Percentiles rank a stretch among this genome's conserved stretches.
These are phyloP conservation scores for Leptura quadrifasciata DNA, from an alignment of 2,888 invertebrate species.

Conservation along the genomic window DNA sequence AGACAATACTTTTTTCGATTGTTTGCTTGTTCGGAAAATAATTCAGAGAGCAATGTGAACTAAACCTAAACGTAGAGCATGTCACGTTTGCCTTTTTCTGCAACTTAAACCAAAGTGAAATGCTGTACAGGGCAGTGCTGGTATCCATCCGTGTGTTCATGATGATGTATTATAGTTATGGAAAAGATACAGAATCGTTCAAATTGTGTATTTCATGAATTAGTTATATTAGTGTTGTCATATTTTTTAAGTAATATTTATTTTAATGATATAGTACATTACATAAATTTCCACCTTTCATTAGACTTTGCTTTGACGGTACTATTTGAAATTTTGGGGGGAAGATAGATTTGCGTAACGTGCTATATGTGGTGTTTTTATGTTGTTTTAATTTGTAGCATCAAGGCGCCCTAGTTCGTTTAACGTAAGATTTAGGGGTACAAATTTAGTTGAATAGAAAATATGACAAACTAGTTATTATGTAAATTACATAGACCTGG, in stretches of 20 bases:
- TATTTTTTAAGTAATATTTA: constrained; percentile 24
- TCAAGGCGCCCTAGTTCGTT: no score
- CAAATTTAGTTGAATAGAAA: constrained; percentile 37
- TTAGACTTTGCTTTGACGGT: not conserved
- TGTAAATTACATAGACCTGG: no score
- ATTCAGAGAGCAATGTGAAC: not conserved
- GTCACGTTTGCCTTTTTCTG: not conserved
- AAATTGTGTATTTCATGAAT: constrained; percentile 30
- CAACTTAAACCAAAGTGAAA: not conserved
- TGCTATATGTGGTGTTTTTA: not conserved
- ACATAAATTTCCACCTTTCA: not conserved
- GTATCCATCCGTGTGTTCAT: constrained; percentile 7
- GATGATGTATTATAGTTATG: not conserved
- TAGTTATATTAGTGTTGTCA: constrained; percentile 21
- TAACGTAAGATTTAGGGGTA: constrained; percentile 27
- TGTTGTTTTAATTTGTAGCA: constrained; percentile 13
- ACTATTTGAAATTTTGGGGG: constrained; percentile 12
- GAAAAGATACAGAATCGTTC: constrained; percentile 31
- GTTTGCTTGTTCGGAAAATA: not conserved
- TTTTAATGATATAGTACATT: constrained; percentile 17
- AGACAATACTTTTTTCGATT: not conserved
- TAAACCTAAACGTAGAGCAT: not conserved
- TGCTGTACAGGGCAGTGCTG: not conserved
- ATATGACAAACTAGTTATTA: constrained; percentile 18
- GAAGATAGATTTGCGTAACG: not conserved